Conservation (phyloP, 2,888 invertebrate genomes). For the Noctua janthina region DNA sequence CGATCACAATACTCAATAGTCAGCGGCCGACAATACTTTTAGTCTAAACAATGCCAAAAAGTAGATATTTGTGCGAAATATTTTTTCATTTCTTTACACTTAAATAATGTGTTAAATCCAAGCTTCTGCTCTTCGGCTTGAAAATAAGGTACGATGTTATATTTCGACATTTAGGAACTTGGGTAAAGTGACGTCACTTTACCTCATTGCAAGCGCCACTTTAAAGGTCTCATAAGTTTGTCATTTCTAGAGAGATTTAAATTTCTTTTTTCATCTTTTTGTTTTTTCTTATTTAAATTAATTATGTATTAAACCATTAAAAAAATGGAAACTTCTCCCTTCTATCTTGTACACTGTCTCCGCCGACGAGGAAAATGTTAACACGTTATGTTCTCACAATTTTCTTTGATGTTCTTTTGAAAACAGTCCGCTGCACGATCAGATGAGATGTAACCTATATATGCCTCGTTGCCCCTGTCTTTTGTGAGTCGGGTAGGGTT, state of each 20-base stretch:
- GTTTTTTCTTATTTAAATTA: neutral
- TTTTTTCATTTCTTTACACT: conserved; percentile 7
- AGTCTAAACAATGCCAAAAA: neutral
- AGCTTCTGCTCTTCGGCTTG: neutral
- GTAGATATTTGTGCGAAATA: neutral
- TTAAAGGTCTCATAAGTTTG: neutral
- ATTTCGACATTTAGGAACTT: neutral
- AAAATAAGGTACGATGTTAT: neutral
- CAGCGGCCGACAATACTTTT: too few species aligned
- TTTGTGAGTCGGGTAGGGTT: conserved; percentile 47
- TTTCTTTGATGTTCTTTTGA: conserved; percentile 48
- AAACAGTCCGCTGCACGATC: conserved; percentile 18
- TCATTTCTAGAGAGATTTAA: neutral
- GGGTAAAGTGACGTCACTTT: neutral
- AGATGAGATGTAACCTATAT: conserved; percentile 36
- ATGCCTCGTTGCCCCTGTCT: conserved; percentile 36
- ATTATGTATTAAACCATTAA: neutral
- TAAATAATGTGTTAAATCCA: neutral
- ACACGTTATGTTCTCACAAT: conserved; percentile 1
- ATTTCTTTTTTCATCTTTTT: neutral
- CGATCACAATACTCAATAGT: too few species aligned
- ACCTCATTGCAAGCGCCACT: neutral
- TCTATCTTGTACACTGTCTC: neutral
- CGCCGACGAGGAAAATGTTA: conserved; percentile 1
- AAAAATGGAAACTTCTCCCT: neutral